Conservation (phyloP, 2,113 vertebrate species). For the Numida meleagris region DNA sequence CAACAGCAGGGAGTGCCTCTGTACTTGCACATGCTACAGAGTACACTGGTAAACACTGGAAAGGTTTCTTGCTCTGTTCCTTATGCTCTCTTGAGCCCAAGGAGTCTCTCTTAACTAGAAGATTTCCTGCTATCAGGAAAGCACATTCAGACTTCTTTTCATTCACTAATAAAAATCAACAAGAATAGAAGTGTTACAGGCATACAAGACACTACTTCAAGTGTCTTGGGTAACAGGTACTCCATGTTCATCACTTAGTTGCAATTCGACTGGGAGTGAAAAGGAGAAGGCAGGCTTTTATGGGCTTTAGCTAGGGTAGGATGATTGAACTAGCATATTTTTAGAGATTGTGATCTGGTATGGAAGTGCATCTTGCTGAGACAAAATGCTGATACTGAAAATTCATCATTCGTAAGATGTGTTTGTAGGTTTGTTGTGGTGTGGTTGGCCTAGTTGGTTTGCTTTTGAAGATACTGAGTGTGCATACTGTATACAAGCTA, state of each 20-base stretch:
- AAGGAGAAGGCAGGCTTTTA: neutral
- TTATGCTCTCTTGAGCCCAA: neutral
- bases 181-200: neutral
- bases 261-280: neutral
- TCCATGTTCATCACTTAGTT: rapidly evolving
- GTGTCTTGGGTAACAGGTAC: neutral
- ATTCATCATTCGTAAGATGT: neutral
- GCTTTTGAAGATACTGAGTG: neutral
- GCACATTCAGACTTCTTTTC: neutral
- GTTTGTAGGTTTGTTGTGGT: neutral
- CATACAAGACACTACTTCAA: neutral
- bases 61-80: neutral
- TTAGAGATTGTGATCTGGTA: neutral
- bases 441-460: neutral
- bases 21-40: neutral
- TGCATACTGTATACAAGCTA: neutral
- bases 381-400: neutral
- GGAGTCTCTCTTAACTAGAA: neutral
- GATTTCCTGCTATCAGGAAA: neutral
- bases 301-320: neutral
- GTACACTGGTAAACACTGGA: neutral
- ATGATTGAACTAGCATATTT: neutral
- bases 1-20: neutral
- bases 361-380: neutral
- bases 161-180: neutral